These are phyloP conservation scores for Aphidius gifuensis DNA, from an alignment of 1,140 invertebrate species.

Conservation along the genomic window DNA sequence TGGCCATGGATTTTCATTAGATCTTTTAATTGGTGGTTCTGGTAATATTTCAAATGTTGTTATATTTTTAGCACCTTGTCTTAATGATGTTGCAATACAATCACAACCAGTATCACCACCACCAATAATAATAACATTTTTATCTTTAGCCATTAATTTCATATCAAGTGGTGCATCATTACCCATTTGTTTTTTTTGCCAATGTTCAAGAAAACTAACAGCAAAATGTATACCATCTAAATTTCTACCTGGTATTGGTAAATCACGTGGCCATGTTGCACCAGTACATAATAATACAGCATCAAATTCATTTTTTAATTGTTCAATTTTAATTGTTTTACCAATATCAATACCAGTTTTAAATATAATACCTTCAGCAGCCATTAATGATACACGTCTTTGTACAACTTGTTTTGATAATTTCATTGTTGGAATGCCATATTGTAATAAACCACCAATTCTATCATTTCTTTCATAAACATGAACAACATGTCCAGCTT, in stretches of 20 bases:
- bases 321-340: conserved; percentile 78
- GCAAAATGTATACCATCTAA: conserved; percentile 93
- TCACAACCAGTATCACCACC: conserved; percentile 99
- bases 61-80: conserved; percentile 95
- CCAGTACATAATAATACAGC: conserved; percentile 89
- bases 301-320: conserved; percentile 74
- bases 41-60: conserved; percentile 97
- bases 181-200: conserved; percentile 94
- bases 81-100: conserved; percentile 95
- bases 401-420: conserved; percentile 90
- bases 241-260: conserved; percentile 79
- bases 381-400: conserved; percentile 81
- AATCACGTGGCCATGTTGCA: conserved; percentile 94
- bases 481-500: conserved; percentile 83
- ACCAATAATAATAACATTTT: conserved; percentile 95
- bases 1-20: conserved; percentile 94
- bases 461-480: conserved; percentile 97
- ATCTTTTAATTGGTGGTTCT: conserved; percentile 76
- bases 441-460: conserved; percentile 90
- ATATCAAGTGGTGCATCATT: conserved; percentile 45
- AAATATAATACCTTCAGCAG: conserved; percentile 89
- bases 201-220: conserved; percentile 94
- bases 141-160: conserved; percentile 80
- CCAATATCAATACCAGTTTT: conserved; percentile 88
- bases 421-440: conserved; percentile 99